Evolutionary conservation across 2,888 invertebrate genomes (phyloP).

Genomic region (Ormyrus pomaceus): DNA sequence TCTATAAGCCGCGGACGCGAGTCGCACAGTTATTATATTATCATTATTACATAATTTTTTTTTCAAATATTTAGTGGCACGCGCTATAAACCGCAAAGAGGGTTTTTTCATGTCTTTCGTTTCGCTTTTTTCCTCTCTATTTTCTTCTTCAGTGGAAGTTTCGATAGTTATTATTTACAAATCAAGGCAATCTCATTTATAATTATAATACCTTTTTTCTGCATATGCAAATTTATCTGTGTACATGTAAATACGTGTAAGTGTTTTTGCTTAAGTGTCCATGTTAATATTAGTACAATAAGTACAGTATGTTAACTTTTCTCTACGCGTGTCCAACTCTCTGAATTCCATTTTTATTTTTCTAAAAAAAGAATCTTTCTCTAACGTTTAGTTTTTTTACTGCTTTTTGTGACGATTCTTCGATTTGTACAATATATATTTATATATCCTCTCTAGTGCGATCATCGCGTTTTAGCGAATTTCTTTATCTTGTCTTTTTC

Average conservation of each 20-base stretch:
- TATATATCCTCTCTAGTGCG: slow-evolving; percentile 52
- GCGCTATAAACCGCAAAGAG: slow-evolving; percentile 61
- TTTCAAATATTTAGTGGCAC: slow-evolving; percentile 45
- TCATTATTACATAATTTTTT: slow-evolving; percentile 26
- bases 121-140: slow-evolving; percentile 21
- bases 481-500: slow-evolving; percentile 20
- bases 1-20: slow-evolving; percentile 58
- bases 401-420: slow-evolving; percentile 61
- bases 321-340: slow-evolving; percentile 62
- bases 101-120: slow-evolving; percentile 39
- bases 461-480: slow-evolving; percentile 41
- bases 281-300: slow-evolving; percentile 16
- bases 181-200: slow-evolving; percentile 70
- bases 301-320: neutral
- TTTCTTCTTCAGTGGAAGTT: slow-evolving; percentile 68
- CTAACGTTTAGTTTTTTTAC: slow-evolving; percentile 48
- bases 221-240: slow-evolving; percentile 62
- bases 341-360: slow-evolving; percentile 57
- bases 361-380: slow-evolving; percentile 25
- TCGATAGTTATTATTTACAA: slow-evolving; percentile 72
- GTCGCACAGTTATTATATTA: slow-evolving; percentile 38
- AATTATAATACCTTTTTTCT: slow-evolving; percentile 46
- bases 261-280: neutral
- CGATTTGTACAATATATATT: slow-evolving; percentile 62
- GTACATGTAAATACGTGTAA: slow-evolving; percentile 50